A percentile compares a stretch with the other conserved stretches of the same genome.
phyloP scores from a whole-genome alignment of 2,113 vertebrate genomes.

The Chaetops frenatus region DNA sequence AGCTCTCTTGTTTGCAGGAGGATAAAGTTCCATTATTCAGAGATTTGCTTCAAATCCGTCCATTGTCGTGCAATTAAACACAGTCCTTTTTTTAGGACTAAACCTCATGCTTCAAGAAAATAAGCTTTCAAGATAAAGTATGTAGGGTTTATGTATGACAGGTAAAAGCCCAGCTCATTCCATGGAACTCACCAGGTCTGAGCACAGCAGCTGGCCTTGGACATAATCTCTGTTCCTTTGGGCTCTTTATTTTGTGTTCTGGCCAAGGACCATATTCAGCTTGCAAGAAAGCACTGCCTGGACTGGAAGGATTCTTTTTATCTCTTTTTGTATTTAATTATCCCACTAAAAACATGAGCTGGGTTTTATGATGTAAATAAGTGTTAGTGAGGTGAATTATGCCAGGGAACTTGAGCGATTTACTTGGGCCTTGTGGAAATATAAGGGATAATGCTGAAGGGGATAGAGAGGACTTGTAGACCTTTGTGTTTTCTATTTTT shows the following conservation, averaged over 20 bases:
- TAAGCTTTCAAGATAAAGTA: neutral
- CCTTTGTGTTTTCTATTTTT: neutral
- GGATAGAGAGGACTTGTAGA: neutral
- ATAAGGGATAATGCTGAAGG: neutral
- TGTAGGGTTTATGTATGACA: neutral
- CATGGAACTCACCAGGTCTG: neutral
- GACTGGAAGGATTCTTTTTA: neutral
- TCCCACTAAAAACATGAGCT: neutral
- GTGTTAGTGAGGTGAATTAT: neutral
- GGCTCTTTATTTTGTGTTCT: neutral
- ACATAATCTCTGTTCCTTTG: neutral
- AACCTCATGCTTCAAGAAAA: neutral
- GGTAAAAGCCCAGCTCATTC: neutral
- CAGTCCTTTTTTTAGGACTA: neutral
- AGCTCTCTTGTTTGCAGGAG: constrained; percentile 22
- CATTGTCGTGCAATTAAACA: constrained; percentile 45
- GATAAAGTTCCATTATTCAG: constrained; percentile 37
- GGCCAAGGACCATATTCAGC: neutral
- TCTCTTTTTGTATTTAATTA: neutral
- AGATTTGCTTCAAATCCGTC: constrained; percentile 9
- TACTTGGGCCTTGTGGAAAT: neutral
- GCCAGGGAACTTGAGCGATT: neutral
- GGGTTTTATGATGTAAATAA: neutral
- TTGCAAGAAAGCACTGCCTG: neutral
- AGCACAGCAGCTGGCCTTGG: neutral